A percentile compares a stretch with the other conserved stretches of the same genome.
Evolutionary conservation across 1,140 invertebrate genomes (phyloP).

Genomic region (Leguminivora glycinivorella): DNA sequence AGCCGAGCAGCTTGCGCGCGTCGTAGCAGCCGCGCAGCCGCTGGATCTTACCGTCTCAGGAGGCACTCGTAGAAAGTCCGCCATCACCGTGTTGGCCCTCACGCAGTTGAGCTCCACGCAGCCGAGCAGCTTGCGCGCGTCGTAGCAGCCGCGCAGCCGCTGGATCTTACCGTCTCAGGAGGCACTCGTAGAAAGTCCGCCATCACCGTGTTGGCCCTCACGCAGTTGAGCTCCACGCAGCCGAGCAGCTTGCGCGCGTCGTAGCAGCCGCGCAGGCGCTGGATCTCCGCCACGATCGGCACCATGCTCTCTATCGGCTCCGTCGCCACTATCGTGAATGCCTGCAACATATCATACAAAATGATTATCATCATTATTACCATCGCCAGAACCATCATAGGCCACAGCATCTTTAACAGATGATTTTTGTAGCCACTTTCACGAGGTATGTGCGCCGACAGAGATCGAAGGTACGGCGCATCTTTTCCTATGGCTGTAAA

Average conservation of each 20-base stretch:
- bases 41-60: slow-evolving; percentile 82
- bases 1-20: slow-evolving; percentile 87
- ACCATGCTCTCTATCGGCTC: slow-evolving; percentile 81
- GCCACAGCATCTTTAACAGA: no score
- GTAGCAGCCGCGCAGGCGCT: slow-evolving; percentile 81
- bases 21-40: slow-evolving; percentile 82
- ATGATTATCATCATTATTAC: background rate
- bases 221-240: slow-evolving; percentile 87
- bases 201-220: slow-evolving; percentile 87
- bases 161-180: slow-evolving; percentile 82
- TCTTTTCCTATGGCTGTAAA: no score
- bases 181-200: slow-evolving; percentile 79
- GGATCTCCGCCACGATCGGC: slow-evolving; percentile 80
- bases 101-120: slow-evolving; percentile 89
- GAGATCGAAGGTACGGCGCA: no score
- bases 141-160: slow-evolving; percentile 81
- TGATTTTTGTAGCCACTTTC: no score
- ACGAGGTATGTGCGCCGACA: no score
- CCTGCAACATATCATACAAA: slow-evolving; percentile 60
- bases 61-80: slow-evolving; percentile 78
- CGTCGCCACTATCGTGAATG: slow-evolving; percentile 80
- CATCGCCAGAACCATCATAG: background rate
- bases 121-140: slow-evolving; percentile 87
- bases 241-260: slow-evolving; percentile 88
- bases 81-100: slow-evolving; percentile 86